Evolutionary conservation across 2,797 vertebrate species (phyloP), one percentile per base, ranked within the genome.

Genomic region (Thaleichthys pacificus): DNA sequence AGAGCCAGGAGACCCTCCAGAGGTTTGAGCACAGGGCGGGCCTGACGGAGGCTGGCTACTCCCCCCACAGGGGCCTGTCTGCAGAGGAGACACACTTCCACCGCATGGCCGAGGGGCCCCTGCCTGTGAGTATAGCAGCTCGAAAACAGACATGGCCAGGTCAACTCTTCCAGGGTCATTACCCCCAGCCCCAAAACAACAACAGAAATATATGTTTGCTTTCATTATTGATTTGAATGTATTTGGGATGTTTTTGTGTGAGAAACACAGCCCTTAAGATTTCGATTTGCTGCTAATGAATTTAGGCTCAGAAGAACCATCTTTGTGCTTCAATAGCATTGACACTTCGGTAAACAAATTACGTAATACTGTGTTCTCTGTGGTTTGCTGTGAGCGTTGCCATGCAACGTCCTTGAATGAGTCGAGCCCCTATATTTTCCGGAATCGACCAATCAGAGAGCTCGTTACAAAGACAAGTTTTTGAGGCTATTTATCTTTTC

Each of bases 21-120:
- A 95, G 77, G 78, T 99, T 99, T 79, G 96, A 98, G 84, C 94
- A 96, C 83, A 96, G 95, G 86, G 96, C 96, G 58, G 97, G 98
- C 28, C 92, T 98, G 90, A 95, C 93, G 51, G 97, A 96, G 56
- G 91, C 94, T 12, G 94, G 94, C 22, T 98, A 98, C 86, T 94
- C 94, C 30, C 97, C 96, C 14, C 95, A 96, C 90, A 98, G 96
- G 84, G 97, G 97, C 77, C 95, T 99, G 28, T 93, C 93, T 75
- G 91, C 96, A 0, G 97, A 98, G 86, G 97, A 98, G 82, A 95
- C 92, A 22, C 93, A 92, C 81, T 97, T 96, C 81, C 95, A 96
- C 77, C 90, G 94, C 0, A 91, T 95, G 80, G 91, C 93, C 42
- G 97, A 99, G 61, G 17, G 68, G 66, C 94, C 95, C 1, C 74